Evolutionary conservation across 2,888 invertebrate genomes (phyloP).

Genomic region (Noctua pronuba): DNA sequence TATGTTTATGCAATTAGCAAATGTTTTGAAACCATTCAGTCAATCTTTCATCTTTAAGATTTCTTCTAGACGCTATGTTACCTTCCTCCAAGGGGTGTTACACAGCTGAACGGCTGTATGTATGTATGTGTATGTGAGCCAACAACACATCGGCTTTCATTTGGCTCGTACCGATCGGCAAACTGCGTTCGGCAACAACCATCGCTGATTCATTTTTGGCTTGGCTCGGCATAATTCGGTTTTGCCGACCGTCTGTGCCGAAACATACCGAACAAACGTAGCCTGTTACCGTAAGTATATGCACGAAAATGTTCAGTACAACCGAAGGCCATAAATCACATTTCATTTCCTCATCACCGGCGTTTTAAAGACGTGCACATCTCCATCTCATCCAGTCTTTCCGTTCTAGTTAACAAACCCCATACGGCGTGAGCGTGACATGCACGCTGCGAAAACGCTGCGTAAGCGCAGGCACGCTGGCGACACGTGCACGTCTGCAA

Average conservation of each 20-base stretch:
- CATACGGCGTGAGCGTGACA: slow-evolving; percentile 35
- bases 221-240: background rate
- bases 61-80: background rate
- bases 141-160: background rate
- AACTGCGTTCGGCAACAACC: too few relatives aligned
- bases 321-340: background rate
- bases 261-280: background rate
- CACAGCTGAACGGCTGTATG: background rate
- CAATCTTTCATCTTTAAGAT: background rate
- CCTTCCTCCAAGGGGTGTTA: background rate
- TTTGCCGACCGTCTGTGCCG: background rate
- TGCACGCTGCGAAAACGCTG: slow-evolving; percentile 33
- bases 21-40: background rate
- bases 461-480: slow-evolving; percentile 40
- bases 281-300: background rate
- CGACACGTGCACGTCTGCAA: slow-evolving; percentile 31
- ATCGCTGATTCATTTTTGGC: background rate
- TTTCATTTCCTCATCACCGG: slow-evolving; percentile 7
- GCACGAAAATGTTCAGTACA: background rate
- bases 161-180: background rate
- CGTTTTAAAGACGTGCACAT: slow-evolving; percentile 13
- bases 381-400: slow-evolving; percentile 35
- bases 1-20: background rate
- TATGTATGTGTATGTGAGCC: too few relatives aligned
- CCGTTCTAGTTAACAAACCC: slow-evolving; percentile 49